phyloP scores from a whole-genome alignment of 2,888 invertebrate genomes.

The Aphrophora alni region DNA sequence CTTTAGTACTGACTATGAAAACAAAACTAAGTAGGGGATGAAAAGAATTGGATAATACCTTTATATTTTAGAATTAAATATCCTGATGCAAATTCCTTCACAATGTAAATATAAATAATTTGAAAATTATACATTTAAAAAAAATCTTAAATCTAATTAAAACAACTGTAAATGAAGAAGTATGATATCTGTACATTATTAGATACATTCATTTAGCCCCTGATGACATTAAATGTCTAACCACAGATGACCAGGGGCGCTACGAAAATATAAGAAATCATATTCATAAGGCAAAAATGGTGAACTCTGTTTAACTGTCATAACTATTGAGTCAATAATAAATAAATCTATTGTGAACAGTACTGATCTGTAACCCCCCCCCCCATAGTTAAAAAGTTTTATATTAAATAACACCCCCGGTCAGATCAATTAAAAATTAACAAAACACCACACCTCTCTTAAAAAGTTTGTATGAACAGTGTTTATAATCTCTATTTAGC shows the following conservation, averaged over 20 bases:
- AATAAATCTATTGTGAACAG: background rate
- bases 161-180: background rate
- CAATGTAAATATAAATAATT: background rate
- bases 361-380: background rate
- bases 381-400: background rate
- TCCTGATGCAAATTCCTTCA: background rate
- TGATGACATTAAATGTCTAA: background rate
- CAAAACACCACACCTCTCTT: background rate
- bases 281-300: conserved; percentile 58
- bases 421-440: background rate
- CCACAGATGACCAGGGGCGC: background rate
- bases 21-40: too few relatives aligned
- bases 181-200: background rate
- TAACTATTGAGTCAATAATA: conserved; percentile 49
- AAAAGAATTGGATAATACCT: too few relatives aligned
- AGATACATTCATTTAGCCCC: background rate
- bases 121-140: background rate
- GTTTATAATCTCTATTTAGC: background rate
- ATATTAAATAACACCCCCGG: background rate
- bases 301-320: conserved; percentile 60
- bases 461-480: background rate
- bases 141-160: background rate
- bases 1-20: background rate
- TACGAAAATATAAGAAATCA: conserved; percentile 45
- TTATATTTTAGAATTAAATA: background rate